Evolutionary conservation across 2,797 vertebrate genomes (phyloP).

Genomic region (Nyctibius grandis): DNA sequence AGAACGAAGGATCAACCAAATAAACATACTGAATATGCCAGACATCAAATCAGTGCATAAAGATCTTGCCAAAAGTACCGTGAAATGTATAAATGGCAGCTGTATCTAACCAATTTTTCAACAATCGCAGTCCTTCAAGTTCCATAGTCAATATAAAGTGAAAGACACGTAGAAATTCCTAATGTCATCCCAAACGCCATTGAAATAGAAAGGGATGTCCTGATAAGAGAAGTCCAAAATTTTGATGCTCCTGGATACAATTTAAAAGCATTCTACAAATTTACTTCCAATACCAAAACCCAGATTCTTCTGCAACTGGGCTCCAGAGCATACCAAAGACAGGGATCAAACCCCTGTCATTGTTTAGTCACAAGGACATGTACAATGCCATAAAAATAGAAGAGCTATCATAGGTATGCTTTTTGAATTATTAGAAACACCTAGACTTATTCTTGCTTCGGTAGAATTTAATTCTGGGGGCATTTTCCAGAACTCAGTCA

Average conservation of each 20-base stretch:
- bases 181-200: neutral
- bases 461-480: neutral
- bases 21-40: neutral
- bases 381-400: neutral
- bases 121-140: neutral
- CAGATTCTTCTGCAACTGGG: neutral
- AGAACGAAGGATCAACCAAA: neutral
- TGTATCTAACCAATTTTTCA: neutral
- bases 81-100: neutral
- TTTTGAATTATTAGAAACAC: neutral
- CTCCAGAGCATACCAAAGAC: neutral
- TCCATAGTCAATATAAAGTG: neutral
- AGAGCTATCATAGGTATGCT: neutral
- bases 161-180: neutral
- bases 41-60: neutral
- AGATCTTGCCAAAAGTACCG: neutral
- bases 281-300: neutral
- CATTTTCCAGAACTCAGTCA: neutral
- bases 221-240: neutral
- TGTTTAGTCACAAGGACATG: neutral
- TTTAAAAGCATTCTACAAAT: neutral
- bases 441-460: neutral
- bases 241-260: neutral
- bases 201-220: neutral
- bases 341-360: neutral